Base-by-base conservation (phyloP, 2,888 invertebrate genomes). In the Papilio protenor region DNA sequence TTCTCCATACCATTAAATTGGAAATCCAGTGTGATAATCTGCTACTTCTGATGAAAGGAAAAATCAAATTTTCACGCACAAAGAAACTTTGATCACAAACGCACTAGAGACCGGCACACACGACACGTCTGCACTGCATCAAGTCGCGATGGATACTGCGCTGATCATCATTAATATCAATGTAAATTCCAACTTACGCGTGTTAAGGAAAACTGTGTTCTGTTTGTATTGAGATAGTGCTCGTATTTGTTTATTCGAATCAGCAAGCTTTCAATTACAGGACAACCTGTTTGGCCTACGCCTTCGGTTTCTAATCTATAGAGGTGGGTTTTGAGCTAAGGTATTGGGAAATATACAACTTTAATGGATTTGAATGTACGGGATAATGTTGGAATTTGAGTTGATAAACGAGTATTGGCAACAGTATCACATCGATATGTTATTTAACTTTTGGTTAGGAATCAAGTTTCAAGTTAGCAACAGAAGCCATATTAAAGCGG, bases 21-120 rank as follows among this genome's bases (percentile, higher is more conserved):
- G 87, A 89, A 88, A 92, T 93, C 93, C 93, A 93, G 92, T 87
- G 84, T 92, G 93, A 82, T 83, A 80, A 83, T 78, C 66, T 82
- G 83, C 52, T 16, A n/a, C 79, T 77, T 84, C 83, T 82, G 78
- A 77, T 72, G 21, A 81, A 83, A 79, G 81, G 82, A 81, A 80
- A 86, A 84, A 82, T 78, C 85, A 87, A 86, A 84, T 47, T 77
- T 80, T 82, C 86, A 89, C 88, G 84, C 83, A 85, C 88, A 84
- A 83, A 80, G 79, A 83, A 86, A 85, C 84, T 83, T 83, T 84
- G 83, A 86, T 88, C 88, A 88, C 88, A 81, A 82, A 86, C 85
- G 83, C 83, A 83, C 77, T 80, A 71, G 16, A 14, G 79, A 77
- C 79, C 81, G 77, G 18, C 47, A 75, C 75, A 76, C 79, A 73